These are phyloP conservation scores for Amazona guildingii DNA, from an alignment of 2,113 vertebrate genomes.

Conservation along the genomic window DNA sequence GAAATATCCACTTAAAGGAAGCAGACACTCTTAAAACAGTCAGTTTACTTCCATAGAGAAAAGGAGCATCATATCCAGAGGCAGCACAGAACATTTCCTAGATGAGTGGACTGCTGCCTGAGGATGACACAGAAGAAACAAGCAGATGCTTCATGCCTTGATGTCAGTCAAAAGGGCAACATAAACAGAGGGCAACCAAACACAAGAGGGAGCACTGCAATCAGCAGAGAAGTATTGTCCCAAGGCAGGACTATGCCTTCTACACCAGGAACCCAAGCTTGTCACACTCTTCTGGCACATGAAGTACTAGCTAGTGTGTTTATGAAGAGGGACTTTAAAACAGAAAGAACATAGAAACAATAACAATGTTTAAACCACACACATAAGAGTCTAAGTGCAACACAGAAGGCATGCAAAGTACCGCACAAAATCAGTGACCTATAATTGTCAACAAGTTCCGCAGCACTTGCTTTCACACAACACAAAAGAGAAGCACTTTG, in stretches of 20 bases:
- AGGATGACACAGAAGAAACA: background rate
- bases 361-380: background rate
- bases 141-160: background rate
- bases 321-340: background rate
- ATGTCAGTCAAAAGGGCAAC: background rate
- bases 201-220: background rate
- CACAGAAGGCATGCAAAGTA: background rate
- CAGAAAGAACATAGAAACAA: background rate
- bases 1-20: background rate
- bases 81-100: background rate
- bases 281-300: accelerated
- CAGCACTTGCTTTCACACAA: background rate
- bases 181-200: background rate
- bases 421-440: background rate
- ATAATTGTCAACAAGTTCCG: accelerated
- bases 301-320: background rate
- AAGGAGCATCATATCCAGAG: background rate
- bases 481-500: background rate
- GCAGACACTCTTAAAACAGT: background rate
- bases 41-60: background rate
- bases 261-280: background rate
- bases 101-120: accelerated
- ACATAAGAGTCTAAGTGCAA: background rate
- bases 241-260: background rate
- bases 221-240: accelerated